Conservation (phyloP, 2,113 vertebrate species). For the Mustelus asterias region DNA sequence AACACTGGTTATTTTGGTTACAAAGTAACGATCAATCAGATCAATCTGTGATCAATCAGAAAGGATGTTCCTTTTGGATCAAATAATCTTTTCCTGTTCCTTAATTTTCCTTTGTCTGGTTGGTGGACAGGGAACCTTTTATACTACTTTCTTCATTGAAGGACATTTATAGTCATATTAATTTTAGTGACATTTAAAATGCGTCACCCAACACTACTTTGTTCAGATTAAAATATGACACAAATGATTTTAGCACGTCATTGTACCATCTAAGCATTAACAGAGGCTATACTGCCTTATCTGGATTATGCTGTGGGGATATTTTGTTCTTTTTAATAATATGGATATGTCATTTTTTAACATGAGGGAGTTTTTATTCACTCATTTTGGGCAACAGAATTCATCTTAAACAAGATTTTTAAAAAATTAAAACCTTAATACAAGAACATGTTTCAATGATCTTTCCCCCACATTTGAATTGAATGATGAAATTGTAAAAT, state of each 20-base stretch:
- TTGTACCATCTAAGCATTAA: background rate
- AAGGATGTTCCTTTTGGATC: background rate
- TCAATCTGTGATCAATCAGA: background rate
- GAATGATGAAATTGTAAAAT: background rate
- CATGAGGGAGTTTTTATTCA: background rate
- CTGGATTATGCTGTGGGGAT: background rate
- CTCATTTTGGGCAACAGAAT: background rate
- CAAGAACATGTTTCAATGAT: background rate
- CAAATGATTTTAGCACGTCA: background rate
- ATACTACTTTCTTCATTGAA: background rate
- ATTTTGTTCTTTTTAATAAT: background rate
- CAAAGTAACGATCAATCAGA: no score
- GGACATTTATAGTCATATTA: background rate
- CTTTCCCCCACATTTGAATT: background rate
- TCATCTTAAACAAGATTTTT: background rate
- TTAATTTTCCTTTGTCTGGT: background rate
- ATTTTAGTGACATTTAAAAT: background rate
- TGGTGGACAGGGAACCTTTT: background rate
- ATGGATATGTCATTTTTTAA: background rate
- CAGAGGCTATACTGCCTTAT: background rate
- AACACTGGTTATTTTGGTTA: no score
- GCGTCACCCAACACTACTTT: background rate
- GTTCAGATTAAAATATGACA: constrained; percentile 3
- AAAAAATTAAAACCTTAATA: background rate
- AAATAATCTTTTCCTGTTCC: background rate